Conservation (phyloP, 2,113 vertebrate species). For the Alethe castanea region DNA sequence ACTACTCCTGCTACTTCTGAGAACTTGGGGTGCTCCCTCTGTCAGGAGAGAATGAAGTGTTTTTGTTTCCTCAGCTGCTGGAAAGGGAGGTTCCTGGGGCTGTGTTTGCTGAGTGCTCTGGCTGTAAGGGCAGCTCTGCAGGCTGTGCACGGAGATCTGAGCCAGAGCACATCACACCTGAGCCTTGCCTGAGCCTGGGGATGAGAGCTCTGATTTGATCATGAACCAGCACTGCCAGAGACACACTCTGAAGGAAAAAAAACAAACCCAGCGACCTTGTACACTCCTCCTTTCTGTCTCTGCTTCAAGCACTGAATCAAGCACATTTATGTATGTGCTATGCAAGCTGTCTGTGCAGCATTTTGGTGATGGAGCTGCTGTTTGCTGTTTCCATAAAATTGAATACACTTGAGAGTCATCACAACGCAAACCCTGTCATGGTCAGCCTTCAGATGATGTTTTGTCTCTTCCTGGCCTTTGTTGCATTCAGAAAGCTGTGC, state of each 20-base stretch:
- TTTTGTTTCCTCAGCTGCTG: background rate
- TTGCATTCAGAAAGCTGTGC: background rate
- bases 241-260: background rate
- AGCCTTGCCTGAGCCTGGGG: background rate
- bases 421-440: background rate
- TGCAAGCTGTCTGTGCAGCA: background rate
- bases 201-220: background rate
- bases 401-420: accelerated
- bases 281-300: background rate
- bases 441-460: background rate
- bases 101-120: background rate
- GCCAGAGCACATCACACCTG: background rate
- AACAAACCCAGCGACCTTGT: background rate
- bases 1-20: accelerated
- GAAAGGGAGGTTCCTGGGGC: background rate
- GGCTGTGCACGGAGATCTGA: background rate
- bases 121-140: background rate
- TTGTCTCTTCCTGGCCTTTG: background rate
- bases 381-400: background rate
- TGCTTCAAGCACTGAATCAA: background rate
- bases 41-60: background rate
- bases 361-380: background rate
- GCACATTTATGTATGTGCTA: background rate
- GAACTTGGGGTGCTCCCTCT: background rate
- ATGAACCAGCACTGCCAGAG: background rate